These are phyloP conservation scores for Heteractis magnifica DNA, from an alignment of 92 coral and sea anemone species.

Conservation along the genomic window DNA sequence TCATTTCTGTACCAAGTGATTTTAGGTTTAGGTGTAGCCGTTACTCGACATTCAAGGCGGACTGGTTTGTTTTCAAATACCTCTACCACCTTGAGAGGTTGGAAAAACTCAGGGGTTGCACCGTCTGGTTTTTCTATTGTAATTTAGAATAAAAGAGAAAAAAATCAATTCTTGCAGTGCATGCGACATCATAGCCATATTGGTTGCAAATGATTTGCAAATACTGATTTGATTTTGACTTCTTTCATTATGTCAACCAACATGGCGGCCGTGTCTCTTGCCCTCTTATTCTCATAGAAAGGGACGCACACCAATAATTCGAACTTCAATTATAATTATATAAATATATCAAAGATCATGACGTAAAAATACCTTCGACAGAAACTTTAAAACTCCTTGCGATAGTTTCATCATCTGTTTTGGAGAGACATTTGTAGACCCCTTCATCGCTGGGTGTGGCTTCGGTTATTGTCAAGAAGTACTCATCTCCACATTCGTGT, in stretches of 20 bases:
- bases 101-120: slow-evolving; percentile 70
- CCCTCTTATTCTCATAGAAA: too few species aligned
- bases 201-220: too few species aligned
- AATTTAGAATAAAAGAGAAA: background rate
- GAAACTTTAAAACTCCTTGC: slow-evolving; percentile 69
- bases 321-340: too few species aligned
- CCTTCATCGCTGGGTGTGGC: slow-evolving; percentile 78
- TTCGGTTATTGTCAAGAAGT: slow-evolving; percentile 56
- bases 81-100: slow-evolving; percentile 75
- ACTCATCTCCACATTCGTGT: slow-evolving; percentile 41
- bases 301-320: too few species aligned
- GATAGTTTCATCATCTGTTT: slow-evolving; percentile 77
- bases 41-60: slow-evolving; percentile 68
- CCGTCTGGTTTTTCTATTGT: slow-evolving; percentile 47
- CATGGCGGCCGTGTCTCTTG: too few species aligned
- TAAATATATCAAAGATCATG: too few species aligned
- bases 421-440: slow-evolving; percentile 84
- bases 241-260: too few species aligned
- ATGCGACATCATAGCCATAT: background rate
- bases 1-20: slow-evolving; percentile 87
- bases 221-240: too few species aligned
- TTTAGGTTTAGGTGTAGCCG: slow-evolving; percentile 66
- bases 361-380: slow-evolving; percentile 62
- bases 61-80: slow-evolving; percentile 64
- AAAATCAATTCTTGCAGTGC: background rate